Evolutionary conservation across 2,113 vertebrate genomes (phyloP), one percentile per base, ranked within the genome.

Genomic region (Myocastor coypus): DNA sequence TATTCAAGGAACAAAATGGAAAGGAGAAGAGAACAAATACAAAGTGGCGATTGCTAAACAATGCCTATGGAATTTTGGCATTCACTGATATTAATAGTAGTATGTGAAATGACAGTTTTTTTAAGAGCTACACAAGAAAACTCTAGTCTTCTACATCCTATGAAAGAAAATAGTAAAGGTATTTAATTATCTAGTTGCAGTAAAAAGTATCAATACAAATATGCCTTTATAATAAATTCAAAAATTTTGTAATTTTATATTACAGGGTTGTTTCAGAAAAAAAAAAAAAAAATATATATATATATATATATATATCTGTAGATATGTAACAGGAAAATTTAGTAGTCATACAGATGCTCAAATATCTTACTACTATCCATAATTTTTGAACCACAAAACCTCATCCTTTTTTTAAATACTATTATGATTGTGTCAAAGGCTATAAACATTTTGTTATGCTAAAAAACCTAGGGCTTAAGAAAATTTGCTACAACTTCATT

Each of bases 391-490:
- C 42, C 66, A 3, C 14, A 19, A 32, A 68, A 61, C 46, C 40
- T 32, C 59, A 40, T 84, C 10, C 13, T 42, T 55, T 82, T 34
- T 90, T 91, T 86, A 57, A 69, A 83, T 57, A 40, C 34, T 69
- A 89, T 75, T 93, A 34, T 32, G 84, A 7, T 82, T 13, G 6
- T 64, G 26, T 87, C n/a, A 84, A 69, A 87, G 16, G 16, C 55
- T 34, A 55, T 50, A 68, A 59, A 90, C 84, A 59, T 46, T 24
- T 37, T 68, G 20, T 34, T 87, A 42, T 52, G 32, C 42, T 75
- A 80, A 96, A 94, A 92, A 86, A 55, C 12, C 59, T 26, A 61
- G 52, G 5, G 22, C 64, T 92, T 64, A 63, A 88, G 52, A 89
- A 90, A 81, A 61, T 50, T 22, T 94, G 22, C 63, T 66, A 30